Conservation (phyloP, 2,888 invertebrate genomes). For the Ferdinandea cuprea region DNA sequence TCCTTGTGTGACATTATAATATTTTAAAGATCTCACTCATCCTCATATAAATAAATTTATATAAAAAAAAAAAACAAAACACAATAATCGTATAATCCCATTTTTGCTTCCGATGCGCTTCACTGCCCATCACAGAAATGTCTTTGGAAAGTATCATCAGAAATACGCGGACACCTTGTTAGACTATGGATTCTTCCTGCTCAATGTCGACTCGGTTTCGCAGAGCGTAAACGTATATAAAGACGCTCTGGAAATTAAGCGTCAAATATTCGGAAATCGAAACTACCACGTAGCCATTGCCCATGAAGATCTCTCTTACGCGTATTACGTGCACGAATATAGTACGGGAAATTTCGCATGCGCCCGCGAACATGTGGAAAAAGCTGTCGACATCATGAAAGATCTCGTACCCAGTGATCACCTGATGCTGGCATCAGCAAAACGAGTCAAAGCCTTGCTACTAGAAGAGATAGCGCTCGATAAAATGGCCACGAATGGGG, state of each 20-base stretch:
- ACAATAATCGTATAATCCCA: not conserved
- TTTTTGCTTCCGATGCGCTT: not conserved
- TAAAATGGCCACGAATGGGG: conserved; percentile 84
- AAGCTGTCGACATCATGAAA: conserved; percentile 92
- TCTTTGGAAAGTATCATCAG: conserved; percentile 88
- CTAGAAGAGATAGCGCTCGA: conserved; percentile 97
- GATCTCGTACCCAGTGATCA: conserved; percentile 92
- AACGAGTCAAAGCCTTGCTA: conserved; percentile 95
- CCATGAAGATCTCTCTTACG: conserved; percentile 96
- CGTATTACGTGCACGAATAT: conserved; percentile 95
- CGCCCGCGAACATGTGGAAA: conserved; percentile 92
- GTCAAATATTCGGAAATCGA: conserved; percentile 90
- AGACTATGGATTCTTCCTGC: conserved; percentile 95
- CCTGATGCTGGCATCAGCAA: conserved; percentile 93
- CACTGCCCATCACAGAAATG: conserved; percentile 77
- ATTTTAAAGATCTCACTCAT: conserved; percentile 7
- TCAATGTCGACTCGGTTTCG: conserved; percentile 93
- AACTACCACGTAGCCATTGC: conserved; percentile 95
- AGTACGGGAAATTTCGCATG: conserved; percentile 92
- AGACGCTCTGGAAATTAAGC: conserved; percentile 89
- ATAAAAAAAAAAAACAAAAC: not conserved
- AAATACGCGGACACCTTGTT: conserved; percentile 92
- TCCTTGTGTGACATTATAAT: no score
- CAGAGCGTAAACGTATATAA: conserved; percentile 94
- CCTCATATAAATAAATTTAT: not conserved